Evolutionary conservation across 2,797 vertebrate species (phyloP).

Genomic region (Xenentodon cancila): DNA sequence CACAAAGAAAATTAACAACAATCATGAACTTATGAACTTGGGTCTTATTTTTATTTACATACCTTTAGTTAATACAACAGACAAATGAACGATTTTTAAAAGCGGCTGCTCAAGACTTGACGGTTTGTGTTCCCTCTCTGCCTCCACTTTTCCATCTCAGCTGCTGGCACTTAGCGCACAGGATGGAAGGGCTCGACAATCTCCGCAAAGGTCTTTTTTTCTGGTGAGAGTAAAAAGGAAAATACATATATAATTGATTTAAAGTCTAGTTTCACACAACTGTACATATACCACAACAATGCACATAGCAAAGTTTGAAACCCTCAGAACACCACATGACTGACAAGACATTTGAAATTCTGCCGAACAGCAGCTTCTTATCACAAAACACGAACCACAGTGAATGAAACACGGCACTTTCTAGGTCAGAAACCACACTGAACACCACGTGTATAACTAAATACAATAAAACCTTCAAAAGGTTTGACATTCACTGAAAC

Average conservation of each 20-base stretch:
- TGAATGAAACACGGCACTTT: too few species aligned
- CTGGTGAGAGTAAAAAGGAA: slow-evolving; percentile 68
- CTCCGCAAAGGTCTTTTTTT: slow-evolving; percentile 84
- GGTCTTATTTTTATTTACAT: slow-evolving; percentile 65
- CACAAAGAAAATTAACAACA: not conserved
- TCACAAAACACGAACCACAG: too few species aligned
- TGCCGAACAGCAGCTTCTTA: too few species aligned
- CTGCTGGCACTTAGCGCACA: slow-evolving; percentile 79
- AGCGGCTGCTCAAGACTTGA: slow-evolving; percentile 25
- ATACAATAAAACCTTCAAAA: too few species aligned
- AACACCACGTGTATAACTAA: too few species aligned
- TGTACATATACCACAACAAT: not conserved
- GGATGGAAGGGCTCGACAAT: slow-evolving; percentile 88
- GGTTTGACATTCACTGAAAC: not conserved
- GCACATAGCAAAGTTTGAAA: not conserved
- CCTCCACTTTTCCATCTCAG: not conserved
- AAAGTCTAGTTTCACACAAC: not conserved
- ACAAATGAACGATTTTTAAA: slow-evolving; percentile 37
- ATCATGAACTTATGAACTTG: slow-evolving; percentile 1
- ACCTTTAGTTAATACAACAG: slow-evolving; percentile 40
- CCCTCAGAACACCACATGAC: not conserved
- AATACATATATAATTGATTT: slow-evolving; percentile 1
- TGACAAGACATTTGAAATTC: too few species aligned
- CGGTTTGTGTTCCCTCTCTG: slow-evolving; percentile 16
- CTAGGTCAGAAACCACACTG: too few species aligned